Evolutionary conservation across 2,888 invertebrate species (phyloP), one percentile per base, ranked within the genome.

Genomic region (Tachina grossa): DNA sequence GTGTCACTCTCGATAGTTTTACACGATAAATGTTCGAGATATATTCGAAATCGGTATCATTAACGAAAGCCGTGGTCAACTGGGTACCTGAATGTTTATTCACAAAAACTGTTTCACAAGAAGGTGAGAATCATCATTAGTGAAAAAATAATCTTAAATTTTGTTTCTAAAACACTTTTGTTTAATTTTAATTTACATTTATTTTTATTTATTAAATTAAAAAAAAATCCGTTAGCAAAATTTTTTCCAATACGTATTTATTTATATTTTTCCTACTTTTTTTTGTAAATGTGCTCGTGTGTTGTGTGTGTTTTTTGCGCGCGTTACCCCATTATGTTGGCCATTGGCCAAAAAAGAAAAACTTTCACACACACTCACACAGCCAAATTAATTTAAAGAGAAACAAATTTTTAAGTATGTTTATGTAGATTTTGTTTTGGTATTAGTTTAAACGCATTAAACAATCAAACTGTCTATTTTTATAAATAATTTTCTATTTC

Each of bases 311-410:
- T 39, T 84, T 75, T 84, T 84, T 84, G 80, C 84, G 84, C 81
- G 84, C 84, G 83, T 84, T 85, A 83, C 85, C 83, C 83, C 83
- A 82, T 83, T 87, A 72, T 71, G 63, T 88, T 89, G 89, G 89
- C 88, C 82, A 86, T 78, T 79, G 86, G 87, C 89, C 89, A 89
- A 88, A 87, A 86, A 65, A 88, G 6, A 87, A 84, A 87, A 87
- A 76, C 31, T 39, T 61, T 53, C 19, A 53, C 22, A 79, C 69
- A 61, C 9, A 43, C 45, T n/a, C 10, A 47, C n/a, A 51, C 16
- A 75, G 8, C 10, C 14, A 74, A 66, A 66, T 55, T 43, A 55
- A 63, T 55, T 55, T 16, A 53, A 69, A 79, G 63, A 55, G 31
- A 51, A 66, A 78, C 16, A 76, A 71, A 57, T 82, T 69, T 63